Evolutionary conservation across 2,888 invertebrate genomes (phyloP).

Genomic region (Oasisia sp.): DNA sequence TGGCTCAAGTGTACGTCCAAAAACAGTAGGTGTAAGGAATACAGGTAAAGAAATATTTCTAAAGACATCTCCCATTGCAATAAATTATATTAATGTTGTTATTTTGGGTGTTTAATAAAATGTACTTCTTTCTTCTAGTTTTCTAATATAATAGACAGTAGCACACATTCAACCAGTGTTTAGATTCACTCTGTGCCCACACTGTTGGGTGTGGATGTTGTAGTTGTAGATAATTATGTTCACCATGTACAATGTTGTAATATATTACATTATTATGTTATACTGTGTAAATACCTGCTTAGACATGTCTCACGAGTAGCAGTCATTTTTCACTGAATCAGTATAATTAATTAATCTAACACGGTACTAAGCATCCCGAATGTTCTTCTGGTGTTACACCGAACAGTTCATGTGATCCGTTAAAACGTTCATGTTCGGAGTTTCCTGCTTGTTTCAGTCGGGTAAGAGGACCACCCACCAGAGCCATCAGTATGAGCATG

Average conservation of each 20-base stretch:
- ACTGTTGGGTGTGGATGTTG: not conserved
- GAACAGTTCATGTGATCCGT: not conserved
- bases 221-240: too few relatives aligned
- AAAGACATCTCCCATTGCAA: not conserved
- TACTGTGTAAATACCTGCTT: not conserved
- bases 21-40: not conserved
- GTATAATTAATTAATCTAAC: too few relatives aligned
- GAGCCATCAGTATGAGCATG: slow-evolving; percentile 8
- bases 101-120: not conserved
- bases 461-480: not conserved
- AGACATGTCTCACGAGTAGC: not conserved
- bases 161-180: too few relatives aligned
- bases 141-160: not conserved
- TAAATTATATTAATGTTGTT: not conserved
- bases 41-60: not conserved
- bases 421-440: not conserved
- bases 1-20: not conserved
- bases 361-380: not conserved
- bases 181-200: not conserved
- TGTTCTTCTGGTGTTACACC: not conserved
- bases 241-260: not conserved
- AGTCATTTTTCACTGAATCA: too few relatives aligned
- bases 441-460: not conserved
- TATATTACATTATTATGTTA: not conserved
- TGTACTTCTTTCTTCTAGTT: not conserved